These are phyloP conservation scores for Kryptopterus vitreolus DNA, from an alignment of 2,797 vertebrate species.

Conservation along the genomic window DNA sequence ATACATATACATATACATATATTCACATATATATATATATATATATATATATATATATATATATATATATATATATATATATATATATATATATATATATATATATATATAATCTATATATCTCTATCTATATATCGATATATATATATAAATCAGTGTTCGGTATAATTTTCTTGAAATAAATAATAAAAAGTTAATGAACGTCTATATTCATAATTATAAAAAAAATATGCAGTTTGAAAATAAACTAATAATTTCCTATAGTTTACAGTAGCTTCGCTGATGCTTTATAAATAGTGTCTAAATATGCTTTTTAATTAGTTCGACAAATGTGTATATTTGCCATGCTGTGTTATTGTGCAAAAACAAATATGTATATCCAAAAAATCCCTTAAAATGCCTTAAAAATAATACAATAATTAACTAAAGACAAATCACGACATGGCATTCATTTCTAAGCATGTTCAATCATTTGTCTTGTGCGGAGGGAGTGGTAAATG, in stretches of 20 bases:
- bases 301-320: background rate
- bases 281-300: background rate
- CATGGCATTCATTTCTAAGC: background rate
- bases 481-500: too few species aligned
- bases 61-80: background rate
- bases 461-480: too few species aligned
- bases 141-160: background rate
- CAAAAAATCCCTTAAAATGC: background rate
- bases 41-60: background rate
- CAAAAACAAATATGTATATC: background rate
- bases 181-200: too few species aligned
- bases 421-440: background rate
- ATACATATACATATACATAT: too few species aligned
- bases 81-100: background rate
- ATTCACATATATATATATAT: background rate
- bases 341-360: background rate
- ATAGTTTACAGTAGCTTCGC: background rate
- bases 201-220: too few species aligned
- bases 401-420: background rate
- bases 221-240: background rate
- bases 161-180: background rate
- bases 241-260: background rate
- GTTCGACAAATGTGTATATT: background rate
- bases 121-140: background rate
- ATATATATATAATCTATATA: too few species aligned